Conservation (phyloP, 2,888 invertebrate genomes). For the Ectropis crepuscularia region DNA sequence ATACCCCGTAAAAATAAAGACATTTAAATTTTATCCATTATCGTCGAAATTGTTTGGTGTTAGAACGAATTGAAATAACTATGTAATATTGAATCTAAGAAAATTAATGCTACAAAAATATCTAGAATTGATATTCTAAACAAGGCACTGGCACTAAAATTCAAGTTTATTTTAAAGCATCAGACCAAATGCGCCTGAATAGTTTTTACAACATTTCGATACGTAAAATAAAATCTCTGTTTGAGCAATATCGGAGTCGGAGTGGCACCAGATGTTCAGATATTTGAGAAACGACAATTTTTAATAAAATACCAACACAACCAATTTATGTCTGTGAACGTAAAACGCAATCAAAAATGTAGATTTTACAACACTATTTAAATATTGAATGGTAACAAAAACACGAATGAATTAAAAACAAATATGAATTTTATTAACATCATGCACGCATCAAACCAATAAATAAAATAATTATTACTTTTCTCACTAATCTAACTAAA, state of each 20-base stretch:
- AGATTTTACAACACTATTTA: slow-evolving; percentile 13
- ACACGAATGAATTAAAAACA: background rate
- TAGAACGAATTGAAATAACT: no score
- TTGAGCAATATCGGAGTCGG: slow-evolving; percentile 43
- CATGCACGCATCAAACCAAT: no score
- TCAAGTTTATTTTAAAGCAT: slow-evolving; percentile 39
- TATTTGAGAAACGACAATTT: slow-evolving; percentile 41
- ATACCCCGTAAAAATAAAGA: no score
- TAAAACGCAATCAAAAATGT: slow-evolving; percentile 11
- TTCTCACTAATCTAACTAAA: no score
- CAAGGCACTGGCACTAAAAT: slow-evolving; percentile 26
- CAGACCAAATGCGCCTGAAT: slow-evolving; percentile 37
- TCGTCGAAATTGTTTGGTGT: no score
- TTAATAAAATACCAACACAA: slow-evolving; percentile 38
- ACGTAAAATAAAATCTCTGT: slow-evolving; percentile 48
- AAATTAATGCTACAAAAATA: no score
- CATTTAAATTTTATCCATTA: no score
- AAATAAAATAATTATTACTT: no score
- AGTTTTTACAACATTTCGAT: slow-evolving; percentile 45
- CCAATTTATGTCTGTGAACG: slow-evolving; percentile 11
- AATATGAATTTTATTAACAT: no score
- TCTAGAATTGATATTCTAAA: slow-evolving; percentile 7
- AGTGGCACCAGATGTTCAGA: slow-evolving; percentile 49
- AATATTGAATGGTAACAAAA: slow-evolving; percentile 1
- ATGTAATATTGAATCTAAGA: no score